Base-by-base conservation (phyloP, 2,888 invertebrate species). In the Romanomermis culicivorax region DNA sequence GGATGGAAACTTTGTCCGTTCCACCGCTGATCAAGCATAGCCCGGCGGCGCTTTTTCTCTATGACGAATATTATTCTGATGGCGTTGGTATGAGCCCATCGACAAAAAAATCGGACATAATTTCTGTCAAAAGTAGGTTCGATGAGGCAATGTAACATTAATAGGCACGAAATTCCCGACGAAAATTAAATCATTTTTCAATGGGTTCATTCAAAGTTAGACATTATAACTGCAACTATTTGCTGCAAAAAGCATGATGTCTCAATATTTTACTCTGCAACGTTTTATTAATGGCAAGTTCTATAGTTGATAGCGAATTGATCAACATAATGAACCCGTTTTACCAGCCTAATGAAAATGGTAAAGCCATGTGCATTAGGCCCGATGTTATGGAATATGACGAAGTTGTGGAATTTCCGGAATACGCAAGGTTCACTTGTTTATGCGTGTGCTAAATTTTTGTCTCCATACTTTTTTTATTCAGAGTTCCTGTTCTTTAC, bases 311-410 rank as follows among this genome's bases (percentile, higher is more conserved):
- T n/a, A 17, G 29, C 43, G 29, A 11, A 3, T n/a, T 54, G 23
- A 25, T 26, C 42, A 45, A 48, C 3, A 64, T 64, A 58, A 56
- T 68, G 36, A 63, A 65, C 42, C 70, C 69, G 1, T 68, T 70
- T 59, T 58, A 61, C 55, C 61, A 63, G 43, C 61, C 64, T 14
- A 63, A 64, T 20, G 62, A 64, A 23, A 59, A 61, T 11, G 62
- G 62, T 2, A 63, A 63, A 50, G 69, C 71, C 0, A 59, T 63
- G 48, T 63, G 63, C 56, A 57, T 70, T 17, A 65, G 68, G 25
- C 71, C 72, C 1, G 70, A 71, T 56, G 62, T 65, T 50, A 69
- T 72, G 70, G 67, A 69, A 17, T 63, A 64, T 26, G 66, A 68
- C 29, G 73, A 73, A 61, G 57, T 64, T 49, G 52, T 61, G 1